Evolutionary conservation across 2,797 vertebrate genomes (phyloP), one percentile per base, ranked within the genome.

Genomic region (Loriculus beryllinus): DNA sequence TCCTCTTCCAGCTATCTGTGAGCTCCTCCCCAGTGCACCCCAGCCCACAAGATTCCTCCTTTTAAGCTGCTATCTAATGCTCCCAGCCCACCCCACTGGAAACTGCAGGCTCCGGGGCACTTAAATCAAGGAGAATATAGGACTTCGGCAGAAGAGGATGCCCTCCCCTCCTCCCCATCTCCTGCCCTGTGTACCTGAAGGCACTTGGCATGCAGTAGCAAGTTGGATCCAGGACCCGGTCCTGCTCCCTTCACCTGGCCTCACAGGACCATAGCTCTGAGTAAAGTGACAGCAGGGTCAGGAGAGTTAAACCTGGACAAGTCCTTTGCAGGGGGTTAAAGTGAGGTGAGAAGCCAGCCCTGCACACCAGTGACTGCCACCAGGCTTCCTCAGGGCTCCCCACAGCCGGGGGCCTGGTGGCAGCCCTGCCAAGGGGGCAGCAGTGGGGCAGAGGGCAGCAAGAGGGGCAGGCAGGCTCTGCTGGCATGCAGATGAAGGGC

Each of bases 281-380:
- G 56, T n/a, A 8, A 72, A 76, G 43, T 5, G 7, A 39, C 75
- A 48, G 54, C 87, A 72, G 33, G 12, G 31, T 37, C 60, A 33
- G 71, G 51, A 71, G 31, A 7, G 35, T 59, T 42, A 63, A 54
- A 63, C 13, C 43, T 29, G 79, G 71, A 59, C 33, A 10, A 88
- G 43, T 12, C 23, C 19, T 35, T 60, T 14, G 10, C 40, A 10
- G 47, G 43, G 14, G 6, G 7, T 25, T 23, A 6, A 72, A 59
- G 62, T 4, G 43, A 45, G 68, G 39, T 9, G 49, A 54, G 68
- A 40, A 26, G 10, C 28, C 60, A 52, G 26, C 35, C 16, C 26
- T 0, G 18, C 42, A 1, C 4, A 25, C 64, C 76, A 12, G 49
- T 6, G 10, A n/a, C 49, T 0, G 4, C 75, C 0, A 10, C 45